phyloP scores from a whole-genome alignment of 2,888 invertebrate species.

The Athripsodes cinereus region DNA sequence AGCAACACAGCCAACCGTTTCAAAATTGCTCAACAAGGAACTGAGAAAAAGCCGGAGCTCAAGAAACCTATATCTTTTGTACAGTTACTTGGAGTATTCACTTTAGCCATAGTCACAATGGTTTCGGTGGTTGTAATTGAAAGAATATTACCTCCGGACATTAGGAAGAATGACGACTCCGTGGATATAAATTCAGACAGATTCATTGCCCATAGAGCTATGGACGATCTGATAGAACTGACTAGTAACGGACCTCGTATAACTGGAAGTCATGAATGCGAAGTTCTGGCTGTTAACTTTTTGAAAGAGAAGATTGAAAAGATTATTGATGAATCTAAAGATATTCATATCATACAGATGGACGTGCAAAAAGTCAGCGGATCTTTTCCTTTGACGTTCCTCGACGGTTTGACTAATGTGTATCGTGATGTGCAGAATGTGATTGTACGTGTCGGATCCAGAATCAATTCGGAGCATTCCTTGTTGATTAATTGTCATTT shows the following conservation, averaged over 20 bases:
- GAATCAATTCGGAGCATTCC: slow-evolving; percentile 46
- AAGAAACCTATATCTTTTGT: slow-evolving; percentile 28
- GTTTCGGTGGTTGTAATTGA: slow-evolving; percentile 50
- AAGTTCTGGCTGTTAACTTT: slow-evolving; percentile 60
- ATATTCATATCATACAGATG: slow-evolving; percentile 53
- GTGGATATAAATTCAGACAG: slow-evolving; percentile 34
- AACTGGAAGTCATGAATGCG: slow-evolving; percentile 73
- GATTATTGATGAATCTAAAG: slow-evolving; percentile 47
- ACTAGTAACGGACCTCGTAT: slow-evolving; percentile 57
- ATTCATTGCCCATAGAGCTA: slow-evolving; percentile 61
- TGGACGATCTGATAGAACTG: slow-evolving; percentile 56
- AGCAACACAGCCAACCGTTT: neutral
- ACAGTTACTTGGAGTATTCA: slow-evolving; percentile 37
- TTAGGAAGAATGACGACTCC: slow-evolving; percentile 38
- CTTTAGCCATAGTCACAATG: slow-evolving; percentile 48
- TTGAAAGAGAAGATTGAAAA: slow-evolving; percentile 49
- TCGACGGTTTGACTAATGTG: slow-evolving; percentile 74
- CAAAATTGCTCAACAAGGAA: neutral
- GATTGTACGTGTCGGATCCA: slow-evolving; percentile 62
- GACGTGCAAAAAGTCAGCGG: slow-evolving; percentile 68
- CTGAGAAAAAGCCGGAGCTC: neutral
- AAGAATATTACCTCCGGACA: slow-evolving; percentile 54
- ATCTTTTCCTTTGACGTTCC: slow-evolving; percentile 67
- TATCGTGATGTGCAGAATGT: slow-evolving; percentile 81
- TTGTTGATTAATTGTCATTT: slow-evolving; percentile 88